These are phyloP conservation scores for Drosophila helvetica DNA, from an alignment of 2,888 invertebrate genomes.

Conservation along the genomic window DNA sequence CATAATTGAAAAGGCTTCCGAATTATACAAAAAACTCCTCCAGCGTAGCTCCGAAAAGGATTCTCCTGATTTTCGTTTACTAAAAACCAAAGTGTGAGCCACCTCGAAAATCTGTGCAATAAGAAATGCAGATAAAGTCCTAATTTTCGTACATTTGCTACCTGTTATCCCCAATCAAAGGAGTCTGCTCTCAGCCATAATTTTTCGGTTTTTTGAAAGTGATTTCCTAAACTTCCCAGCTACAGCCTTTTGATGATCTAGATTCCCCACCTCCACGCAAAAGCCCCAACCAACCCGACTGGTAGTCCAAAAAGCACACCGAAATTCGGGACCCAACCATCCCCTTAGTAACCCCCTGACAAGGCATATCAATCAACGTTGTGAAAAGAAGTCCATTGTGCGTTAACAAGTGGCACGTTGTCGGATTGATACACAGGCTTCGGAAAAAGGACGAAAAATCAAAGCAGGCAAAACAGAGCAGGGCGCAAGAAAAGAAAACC, in stretches of 20 bases:
- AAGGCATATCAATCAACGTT: conserved; percentile 68
- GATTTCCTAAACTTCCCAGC: too few species aligned
- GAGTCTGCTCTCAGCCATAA: too few species aligned
- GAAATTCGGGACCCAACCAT: conserved; percentile 1
- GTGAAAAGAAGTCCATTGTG: conserved; percentile 63
- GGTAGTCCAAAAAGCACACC: conserved; percentile 1
- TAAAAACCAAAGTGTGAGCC: too few species aligned
- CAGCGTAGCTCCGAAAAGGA: too few species aligned
- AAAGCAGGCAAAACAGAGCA: conserved; percentile 1
- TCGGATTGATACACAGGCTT: conserved; percentile 57
- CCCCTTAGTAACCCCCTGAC: conserved; percentile 1
- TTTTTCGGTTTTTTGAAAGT: too few species aligned
- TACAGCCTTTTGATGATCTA: too few species aligned
- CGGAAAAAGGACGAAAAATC: conserved; percentile 13
- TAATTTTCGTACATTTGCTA: too few species aligned
- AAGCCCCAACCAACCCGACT: neutral
- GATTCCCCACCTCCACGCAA: neutral
- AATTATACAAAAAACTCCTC: too few species aligned
- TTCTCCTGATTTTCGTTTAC: too few species aligned
- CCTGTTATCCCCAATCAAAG: neutral
- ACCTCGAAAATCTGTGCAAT: too few species aligned
- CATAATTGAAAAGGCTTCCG: too few species aligned
- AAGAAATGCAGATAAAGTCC: too few species aligned
- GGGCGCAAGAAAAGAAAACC: conserved; percentile 5
- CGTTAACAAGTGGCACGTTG: conserved; percentile 75